These are phyloP conservation scores for Sardina pilchardus DNA, from an alignment of 2,113 vertebrate genomes.

Conservation along the genomic window DNA sequence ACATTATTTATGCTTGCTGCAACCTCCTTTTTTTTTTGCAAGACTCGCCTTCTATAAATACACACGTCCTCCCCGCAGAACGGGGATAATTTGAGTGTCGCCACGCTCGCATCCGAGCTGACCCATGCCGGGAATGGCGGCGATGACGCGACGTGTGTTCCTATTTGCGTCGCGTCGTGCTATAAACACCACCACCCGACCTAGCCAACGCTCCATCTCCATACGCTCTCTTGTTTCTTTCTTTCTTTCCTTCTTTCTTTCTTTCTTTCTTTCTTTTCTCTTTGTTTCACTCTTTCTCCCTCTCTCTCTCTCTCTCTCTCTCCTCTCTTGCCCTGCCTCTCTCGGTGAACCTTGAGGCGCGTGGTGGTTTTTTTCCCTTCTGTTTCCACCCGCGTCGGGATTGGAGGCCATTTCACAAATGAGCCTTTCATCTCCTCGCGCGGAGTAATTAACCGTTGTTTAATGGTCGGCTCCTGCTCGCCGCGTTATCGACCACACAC, in stretches of 20 bases:
- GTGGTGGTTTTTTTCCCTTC: not conserved
- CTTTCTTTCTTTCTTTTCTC: too few species aligned
- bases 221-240: not conserved
- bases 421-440: constrained; percentile 36
- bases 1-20: constrained; percentile 41
- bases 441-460: constrained; percentile 43
- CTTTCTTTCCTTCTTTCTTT: not conserved
- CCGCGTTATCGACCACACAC: constrained; percentile 31
- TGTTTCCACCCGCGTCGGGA: not conserved
- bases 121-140: not conserved
- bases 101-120: not conserved
- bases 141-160: not conserved
- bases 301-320: not conserved
- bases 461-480: constrained; percentile 32
- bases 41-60: constrained; percentile 32
- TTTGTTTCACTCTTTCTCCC: too few species aligned
- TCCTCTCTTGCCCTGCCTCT: not conserved
- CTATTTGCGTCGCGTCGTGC: not conserved
- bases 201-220: not conserved
- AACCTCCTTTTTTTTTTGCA: not conserved
- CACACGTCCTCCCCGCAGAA: not conserved
- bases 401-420: constrained; percentile 37
- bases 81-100: not conserved
- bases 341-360: not conserved
- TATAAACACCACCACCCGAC: not conserved